A percentile compares a stretch with the other conserved stretches of the same genome.
Evolutionary conservation across 2,797 vertebrate species (phyloP).

Genomic region (Gallirallus australis): DNA sequence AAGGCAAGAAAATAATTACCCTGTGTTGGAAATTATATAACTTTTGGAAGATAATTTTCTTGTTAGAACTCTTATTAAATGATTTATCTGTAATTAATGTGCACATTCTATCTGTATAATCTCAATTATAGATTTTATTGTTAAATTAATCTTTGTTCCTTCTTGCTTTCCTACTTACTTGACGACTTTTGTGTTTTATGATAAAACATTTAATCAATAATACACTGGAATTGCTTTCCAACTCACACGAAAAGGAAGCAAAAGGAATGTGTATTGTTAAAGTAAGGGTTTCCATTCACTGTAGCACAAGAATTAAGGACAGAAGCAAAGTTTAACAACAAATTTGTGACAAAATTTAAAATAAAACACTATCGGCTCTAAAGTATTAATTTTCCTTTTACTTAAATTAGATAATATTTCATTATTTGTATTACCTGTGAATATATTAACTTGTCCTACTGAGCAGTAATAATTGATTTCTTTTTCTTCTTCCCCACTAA

Average conservation of each 20-base stretch:
- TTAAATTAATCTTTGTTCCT: constrained; percentile 63
- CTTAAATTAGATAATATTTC: neutral
- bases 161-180: constrained; percentile 50
- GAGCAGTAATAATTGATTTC: constrained; percentile 28
- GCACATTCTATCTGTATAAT: constrained; percentile 59
- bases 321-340: constrained; percentile 18
- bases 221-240: constrained; percentile 60
- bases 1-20: constrained; percentile 58
- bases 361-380: neutral
- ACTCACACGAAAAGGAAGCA: constrained; percentile 7
- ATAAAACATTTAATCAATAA: constrained; percentile 54
- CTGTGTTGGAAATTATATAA: constrained; percentile 35
- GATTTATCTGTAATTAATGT: constrained; percentile 65
- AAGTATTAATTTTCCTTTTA: constrained; percentile 21
- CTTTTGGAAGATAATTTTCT: constrained; percentile 55
- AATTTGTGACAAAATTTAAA: constrained; percentile 24
- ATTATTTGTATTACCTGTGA: neutral
- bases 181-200: constrained; percentile 25
- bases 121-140: constrained; percentile 71
- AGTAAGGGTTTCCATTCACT: constrained; percentile 17
- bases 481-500: constrained; percentile 14
- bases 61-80: constrained; percentile 56
- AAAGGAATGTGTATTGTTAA: constrained; percentile 25
- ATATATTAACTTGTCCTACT: neutral
- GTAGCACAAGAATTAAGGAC: neutral